phyloP scores from a whole-genome alignment of 2,113 vertebrate species.

The Zeus faber region DNA sequence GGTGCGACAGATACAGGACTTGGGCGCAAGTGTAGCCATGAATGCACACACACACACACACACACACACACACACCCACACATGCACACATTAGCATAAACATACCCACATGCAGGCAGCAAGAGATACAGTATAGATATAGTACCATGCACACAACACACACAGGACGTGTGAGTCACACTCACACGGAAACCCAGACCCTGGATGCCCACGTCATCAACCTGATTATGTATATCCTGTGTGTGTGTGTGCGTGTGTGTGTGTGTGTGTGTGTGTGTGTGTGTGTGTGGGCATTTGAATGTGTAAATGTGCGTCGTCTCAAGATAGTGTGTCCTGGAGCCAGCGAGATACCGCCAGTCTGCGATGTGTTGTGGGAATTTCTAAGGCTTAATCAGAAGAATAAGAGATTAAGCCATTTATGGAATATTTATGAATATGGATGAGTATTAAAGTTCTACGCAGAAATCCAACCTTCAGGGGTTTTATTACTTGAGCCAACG shows the following conservation, averaged over 20 bases:
- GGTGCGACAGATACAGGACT: too few species aligned
- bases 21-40: constrained; percentile 2
- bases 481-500: constrained; percentile 61
- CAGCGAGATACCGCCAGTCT: constrained; percentile 38
- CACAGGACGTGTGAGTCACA: not conserved
- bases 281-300: not conserved
- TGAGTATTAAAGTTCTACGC: constrained; percentile 64
- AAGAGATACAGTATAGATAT: too few species aligned
- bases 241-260: not conserved
- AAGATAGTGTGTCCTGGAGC: constrained; percentile 53
- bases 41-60: not conserved
- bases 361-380: constrained; percentile 43
- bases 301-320: constrained; percentile 11
- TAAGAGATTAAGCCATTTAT: constrained; percentile 63
- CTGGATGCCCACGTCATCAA: constrained; percentile 11
- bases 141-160: too few species aligned
- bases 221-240: constrained; percentile 13
- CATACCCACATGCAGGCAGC: too few species aligned
- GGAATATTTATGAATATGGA: constrained; percentile 70
- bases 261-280: not conserved
- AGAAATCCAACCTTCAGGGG: constrained; percentile 60
- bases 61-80: not conserved
- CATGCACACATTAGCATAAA: not conserved
- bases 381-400: constrained; percentile 65
- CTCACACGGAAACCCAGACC: not conserved